phyloP scores from a whole-genome alignment of 2,113 vertebrate genomes.

The Gnathonemus echidnorhynchus region DNA sequence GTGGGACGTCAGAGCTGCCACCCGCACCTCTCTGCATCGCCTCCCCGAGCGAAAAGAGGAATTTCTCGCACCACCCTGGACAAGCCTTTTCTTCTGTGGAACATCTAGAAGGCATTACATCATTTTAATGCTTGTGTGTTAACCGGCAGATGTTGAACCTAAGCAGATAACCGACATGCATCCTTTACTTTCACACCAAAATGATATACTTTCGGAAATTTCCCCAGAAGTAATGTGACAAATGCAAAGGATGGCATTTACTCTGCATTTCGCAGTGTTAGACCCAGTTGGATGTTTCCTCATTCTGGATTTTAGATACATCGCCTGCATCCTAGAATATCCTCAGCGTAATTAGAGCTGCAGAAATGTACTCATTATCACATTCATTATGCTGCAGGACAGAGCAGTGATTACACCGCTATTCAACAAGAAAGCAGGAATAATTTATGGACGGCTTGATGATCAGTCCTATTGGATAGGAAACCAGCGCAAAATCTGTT shows the following conservation, averaged over 20 bases:
- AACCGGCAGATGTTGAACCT: not conserved
- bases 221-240: not conserved
- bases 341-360: constrained; percentile 12
- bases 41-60: not conserved
- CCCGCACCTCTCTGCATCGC: not conserved
- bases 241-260: not conserved
- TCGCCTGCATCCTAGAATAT: not conserved
- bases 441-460: not conserved
- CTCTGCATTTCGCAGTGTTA: not conserved
- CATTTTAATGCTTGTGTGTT: not conserved
- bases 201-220: not conserved
- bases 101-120: not conserved
- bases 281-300: not conserved
- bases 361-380: constrained; percentile 21
- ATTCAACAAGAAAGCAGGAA: constrained; percentile 24
- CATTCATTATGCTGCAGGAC: constrained; percentile 28
- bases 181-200: not conserved
- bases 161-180: not conserved
- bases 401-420: constrained; percentile 17
- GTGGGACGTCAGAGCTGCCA: not conserved
- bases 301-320: constrained; percentile 10
- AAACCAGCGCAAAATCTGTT: not conserved
- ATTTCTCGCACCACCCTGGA: not conserved
- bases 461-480: not conserved
- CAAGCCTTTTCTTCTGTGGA: not conserved